These are phyloP conservation scores for Podarcis lilfordi DNA, from an alignment of 2,797 vertebrate species.

Conservation along the genomic window DNA sequence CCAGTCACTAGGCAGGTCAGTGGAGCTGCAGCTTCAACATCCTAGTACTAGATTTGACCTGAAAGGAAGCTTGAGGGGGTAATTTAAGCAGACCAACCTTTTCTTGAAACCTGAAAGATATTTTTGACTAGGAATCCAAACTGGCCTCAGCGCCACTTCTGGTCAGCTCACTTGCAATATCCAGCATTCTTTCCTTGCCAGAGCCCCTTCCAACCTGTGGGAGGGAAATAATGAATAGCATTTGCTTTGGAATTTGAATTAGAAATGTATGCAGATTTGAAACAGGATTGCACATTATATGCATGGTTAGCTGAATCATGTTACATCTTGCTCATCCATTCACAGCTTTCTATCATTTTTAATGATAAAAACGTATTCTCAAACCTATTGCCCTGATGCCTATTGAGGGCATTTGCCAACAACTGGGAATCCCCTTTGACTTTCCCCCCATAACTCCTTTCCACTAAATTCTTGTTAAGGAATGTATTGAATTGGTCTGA, in stretches of 20 bases:
- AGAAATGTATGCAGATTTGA: neutral
- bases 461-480: neutral
- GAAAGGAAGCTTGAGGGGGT: neutral
- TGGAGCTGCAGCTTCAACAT: neutral
- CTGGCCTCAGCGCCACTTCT: no score
- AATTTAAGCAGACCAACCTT: neutral
- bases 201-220: neutral
- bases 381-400: neutral
- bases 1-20: neutral
- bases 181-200: neutral
- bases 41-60: neutral
- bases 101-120: neutral
- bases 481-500: neutral
- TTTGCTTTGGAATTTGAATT: neutral
- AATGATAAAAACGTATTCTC: neutral
- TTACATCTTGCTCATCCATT: neutral
- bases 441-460: neutral
- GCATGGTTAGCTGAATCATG: neutral
- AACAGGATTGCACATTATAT: neutral
- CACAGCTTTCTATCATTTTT: neutral
- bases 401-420: neutral
- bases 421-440: no score
- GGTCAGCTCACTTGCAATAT: no score
- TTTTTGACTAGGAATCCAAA: neutral
- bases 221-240: neutral